Conservation (phyloP, 2,113 vertebrate species). For the Phyllostomus discolor region DNA sequence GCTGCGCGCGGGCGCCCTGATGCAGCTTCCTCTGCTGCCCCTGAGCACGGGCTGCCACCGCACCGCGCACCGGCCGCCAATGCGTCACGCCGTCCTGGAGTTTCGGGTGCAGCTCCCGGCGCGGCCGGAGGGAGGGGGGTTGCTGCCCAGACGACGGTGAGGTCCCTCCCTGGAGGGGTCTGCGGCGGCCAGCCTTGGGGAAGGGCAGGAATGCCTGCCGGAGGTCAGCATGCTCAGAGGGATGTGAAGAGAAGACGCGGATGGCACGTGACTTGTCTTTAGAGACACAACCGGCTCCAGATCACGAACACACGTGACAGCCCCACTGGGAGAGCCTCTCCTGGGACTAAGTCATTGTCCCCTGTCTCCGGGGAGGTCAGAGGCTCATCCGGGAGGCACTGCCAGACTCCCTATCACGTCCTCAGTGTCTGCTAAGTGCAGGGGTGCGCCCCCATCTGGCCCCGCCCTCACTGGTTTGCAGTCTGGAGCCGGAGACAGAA, state of each 20-base stretch:
- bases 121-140: not conserved
- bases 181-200: not conserved
- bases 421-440: not conserved
- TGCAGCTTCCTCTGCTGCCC: not conserved
- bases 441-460: not conserved
- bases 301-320: not conserved
- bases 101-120: not conserved
- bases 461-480: not conserved
- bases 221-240: not conserved
- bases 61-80: not conserved
- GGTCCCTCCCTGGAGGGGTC: not conserved
- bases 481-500: not conserved
- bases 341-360: not conserved
- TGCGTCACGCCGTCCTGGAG: not conserved
- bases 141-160: not conserved
- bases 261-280: rapidly evolving
- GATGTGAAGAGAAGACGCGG: not conserved
- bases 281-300: too few relatives aligned
- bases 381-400: not conserved
- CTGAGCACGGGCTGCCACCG: not conserved
- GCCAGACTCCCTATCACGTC: not conserved
- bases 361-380: not conserved
- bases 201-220: not conserved
- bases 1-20: not conserved
- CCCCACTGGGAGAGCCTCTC: not conserved